phyloP scores from a whole-genome alignment of 2,888 invertebrate species.

The Carcina quercana region DNA sequence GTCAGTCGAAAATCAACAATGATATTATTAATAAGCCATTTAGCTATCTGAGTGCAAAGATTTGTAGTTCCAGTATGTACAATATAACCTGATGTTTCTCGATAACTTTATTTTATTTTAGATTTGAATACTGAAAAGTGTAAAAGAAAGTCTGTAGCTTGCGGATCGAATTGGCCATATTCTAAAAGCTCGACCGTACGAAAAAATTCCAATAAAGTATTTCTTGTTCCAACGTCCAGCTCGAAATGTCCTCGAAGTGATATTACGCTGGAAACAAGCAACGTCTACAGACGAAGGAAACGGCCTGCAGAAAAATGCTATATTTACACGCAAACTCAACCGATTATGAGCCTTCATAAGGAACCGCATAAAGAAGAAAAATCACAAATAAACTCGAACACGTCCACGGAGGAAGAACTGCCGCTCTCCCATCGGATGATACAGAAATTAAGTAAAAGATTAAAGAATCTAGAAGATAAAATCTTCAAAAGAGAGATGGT shows the following conservation, averaged over 20 bases:
- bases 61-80: too few species aligned
- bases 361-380: slow-evolving; percentile 31
- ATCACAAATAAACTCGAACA: slow-evolving; percentile 25
- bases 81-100: too few species aligned
- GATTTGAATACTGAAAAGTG: slow-evolving; percentile 39
- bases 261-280: too few species aligned
- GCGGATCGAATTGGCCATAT: slow-evolving; percentile 22
- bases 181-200: slow-evolving; percentile 26
- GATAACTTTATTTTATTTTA: slow-evolving; percentile 19
- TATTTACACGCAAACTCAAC: slow-evolving; percentile 38
- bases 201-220: slow-evolving; percentile 26
- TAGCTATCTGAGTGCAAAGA: too few species aligned
- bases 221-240: slow-evolving; percentile 26
- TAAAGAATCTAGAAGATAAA: slow-evolving; percentile 51
- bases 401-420: slow-evolving; percentile 35
- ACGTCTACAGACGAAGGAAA: slow-evolving; percentile 31
- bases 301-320: slow-evolving; percentile 47
- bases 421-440: slow-evolving; percentile 27
- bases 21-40: too few species aligned
- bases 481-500: slow-evolving; percentile 55
- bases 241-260: too few species aligned
- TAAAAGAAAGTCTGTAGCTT: slow-evolving; percentile 31
- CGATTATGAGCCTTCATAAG: slow-evolving; percentile 45
- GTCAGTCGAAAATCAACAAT: too few species aligned
- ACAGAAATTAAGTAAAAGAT: slow-evolving; percentile 39